Percentiles rank a stretch among this genome's conserved stretches.
phyloP scores from a whole-genome alignment of 1,140 invertebrate genomes.

The Drosophila leontia region DNA sequence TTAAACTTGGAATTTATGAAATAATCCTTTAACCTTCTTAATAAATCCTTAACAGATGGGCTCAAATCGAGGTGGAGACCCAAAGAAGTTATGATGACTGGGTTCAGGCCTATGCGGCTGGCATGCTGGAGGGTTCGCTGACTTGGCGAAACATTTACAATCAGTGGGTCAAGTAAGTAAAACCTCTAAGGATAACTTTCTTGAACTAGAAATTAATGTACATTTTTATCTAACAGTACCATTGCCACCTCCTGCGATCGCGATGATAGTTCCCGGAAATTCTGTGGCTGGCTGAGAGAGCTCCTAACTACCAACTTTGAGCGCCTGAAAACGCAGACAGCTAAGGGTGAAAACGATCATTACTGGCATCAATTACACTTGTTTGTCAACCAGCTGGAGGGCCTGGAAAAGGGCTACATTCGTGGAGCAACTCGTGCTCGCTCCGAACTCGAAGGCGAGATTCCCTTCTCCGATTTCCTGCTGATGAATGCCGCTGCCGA shows the following conservation, averaged over 20 bases:
- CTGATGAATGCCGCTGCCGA: conserved; percentile 92
- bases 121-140: conserved; percentile 93
- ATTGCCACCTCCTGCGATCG: conserved; percentile 89
- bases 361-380: conserved; percentile 88
- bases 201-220: not conserved
- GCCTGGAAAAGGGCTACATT: conserved; percentile 89
- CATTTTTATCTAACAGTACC: conserved; percentile 84
- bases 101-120: conserved; percentile 95
- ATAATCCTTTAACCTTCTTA: not conserved
- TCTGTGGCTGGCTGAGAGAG: conserved; percentile 79
- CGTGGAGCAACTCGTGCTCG: conserved; percentile 88
- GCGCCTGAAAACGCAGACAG: conserved; percentile 88
- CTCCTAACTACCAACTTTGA: conserved; percentile 87
- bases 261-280: conserved; percentile 85
- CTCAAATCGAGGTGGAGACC: conserved; percentile 91
- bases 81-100: conserved; percentile 89
- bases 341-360: conserved; percentile 88
- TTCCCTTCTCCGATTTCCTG: conserved; percentile 88
- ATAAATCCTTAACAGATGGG: conserved; percentile 87
- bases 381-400: conserved; percentile 90
- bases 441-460: conserved; percentile 86
- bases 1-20: too few relatives aligned
- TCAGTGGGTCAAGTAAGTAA: conserved; percentile 88
- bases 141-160: conserved; percentile 93
- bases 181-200: too few relatives aligned